Evolutionary conservation across 1,140 invertebrate genomes (phyloP), one percentile per base, ranked within the genome.

Genomic region (Drosophila seguyi): DNA sequence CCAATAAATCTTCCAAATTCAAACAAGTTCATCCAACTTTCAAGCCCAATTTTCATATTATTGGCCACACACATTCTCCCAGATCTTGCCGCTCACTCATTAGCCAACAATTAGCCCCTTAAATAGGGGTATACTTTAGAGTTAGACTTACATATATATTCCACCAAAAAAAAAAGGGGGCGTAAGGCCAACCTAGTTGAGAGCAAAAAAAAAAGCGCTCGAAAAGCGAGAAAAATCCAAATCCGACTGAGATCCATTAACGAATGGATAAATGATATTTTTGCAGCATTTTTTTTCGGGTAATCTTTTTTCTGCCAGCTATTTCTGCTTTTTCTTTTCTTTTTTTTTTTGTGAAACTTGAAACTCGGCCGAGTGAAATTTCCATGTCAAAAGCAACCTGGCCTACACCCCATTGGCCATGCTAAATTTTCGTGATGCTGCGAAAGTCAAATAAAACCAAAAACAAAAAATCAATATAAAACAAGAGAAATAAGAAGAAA

Each of bases 391-490:
- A 77, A 73, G 57, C 74, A 42, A 27, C 55, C 58, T 65, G 79
- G 68, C 78, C 62, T 83, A 67, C 79, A 77, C 74, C 74, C 59
- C 80, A 82, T 82, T 82, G 68, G 79, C 68, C 73, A 82, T 79
- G 81, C 75, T 79, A 83, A 79, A 83, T 83, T 79, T 83, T 83
- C 80, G 81, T 83, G 81, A 83, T 79, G 81, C 80, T 83, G 81
- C 81, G 60, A 83, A 83, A 83, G 75, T 83, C 80, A 83, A 83
- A 83, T 79, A 79, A 75, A 82, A 60, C 38, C 52, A 41, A 57
- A 56, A 61, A 56, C 36, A n/a, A 48, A 29, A 34, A 22, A 36
- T n/a, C n/a, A n/a, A n/a, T n/a, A 18, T 34, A 50, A 41, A 38
- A 42, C 31, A 47, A 18, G 11, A 44, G 11, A 13, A 45, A 16